Evolutionary conservation across 2,888 invertebrate species (phyloP).

Genomic region (Papilio elwesi): DNA sequence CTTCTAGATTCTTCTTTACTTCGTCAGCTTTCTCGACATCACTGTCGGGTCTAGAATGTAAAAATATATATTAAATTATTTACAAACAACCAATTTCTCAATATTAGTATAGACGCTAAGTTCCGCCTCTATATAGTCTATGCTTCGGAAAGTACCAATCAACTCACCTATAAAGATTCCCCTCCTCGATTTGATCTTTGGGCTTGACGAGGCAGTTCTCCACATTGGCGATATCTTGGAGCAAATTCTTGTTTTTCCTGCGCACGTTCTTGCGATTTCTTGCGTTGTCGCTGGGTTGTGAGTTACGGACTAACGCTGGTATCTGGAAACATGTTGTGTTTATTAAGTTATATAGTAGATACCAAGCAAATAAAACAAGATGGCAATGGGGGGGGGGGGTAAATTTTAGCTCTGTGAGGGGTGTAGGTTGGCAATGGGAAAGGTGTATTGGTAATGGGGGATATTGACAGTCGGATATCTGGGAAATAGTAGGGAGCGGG

Average conservation of each 20-base stretch:
- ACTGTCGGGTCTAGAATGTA: slow-evolving; percentile 29
- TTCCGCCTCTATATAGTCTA: background rate
- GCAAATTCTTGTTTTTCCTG: slow-evolving; percentile 65
- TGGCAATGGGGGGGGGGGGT: too few species aligned
- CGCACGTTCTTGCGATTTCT: slow-evolving; percentile 53
- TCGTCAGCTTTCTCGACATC: slow-evolving; percentile 43
- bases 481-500: too few species aligned
- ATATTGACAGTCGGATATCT: too few species aligned
- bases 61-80: background rate
- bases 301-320: slow-evolving; percentile 13
- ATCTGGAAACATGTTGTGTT: slow-evolving; percentile 10
- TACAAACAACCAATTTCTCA: background rate
- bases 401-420: too few species aligned
- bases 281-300: slow-evolving; percentile 37
- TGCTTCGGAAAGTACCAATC: background rate
- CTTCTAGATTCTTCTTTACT: slow-evolving; percentile 37
- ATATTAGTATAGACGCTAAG: background rate
- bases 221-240: slow-evolving; percentile 59
- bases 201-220: slow-evolving; percentile 59
- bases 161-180: slow-evolving; percentile 52
- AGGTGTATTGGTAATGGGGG: too few species aligned
- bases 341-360: too few species aligned
- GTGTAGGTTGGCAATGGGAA: too few species aligned
- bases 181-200: slow-evolving; percentile 46
- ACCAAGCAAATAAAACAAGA: too few species aligned